Base-by-base conservation (phyloP, 1,140 invertebrate species). In the Drosophila carrolli region DNA sequence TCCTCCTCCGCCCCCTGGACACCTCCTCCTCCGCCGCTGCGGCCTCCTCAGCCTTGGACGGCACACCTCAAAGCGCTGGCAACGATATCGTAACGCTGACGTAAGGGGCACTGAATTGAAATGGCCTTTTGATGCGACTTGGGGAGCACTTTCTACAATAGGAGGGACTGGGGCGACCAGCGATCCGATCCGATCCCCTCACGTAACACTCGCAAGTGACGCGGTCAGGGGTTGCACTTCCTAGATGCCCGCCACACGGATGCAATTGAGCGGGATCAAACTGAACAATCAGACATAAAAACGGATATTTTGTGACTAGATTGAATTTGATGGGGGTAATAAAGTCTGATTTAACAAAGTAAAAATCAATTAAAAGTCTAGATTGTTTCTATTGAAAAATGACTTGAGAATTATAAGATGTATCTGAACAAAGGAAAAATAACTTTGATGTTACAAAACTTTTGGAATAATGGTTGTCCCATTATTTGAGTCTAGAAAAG, bases 51-150 rank as follows among this genome's bases (percentile, higher is more conserved):
- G 47, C 65, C 65, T 68, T 68, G 65, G 70, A 46, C 78, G 71
- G 70, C 71, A 70, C 62, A 81, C 19, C 79, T 82, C 79, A 83
- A 82, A 82, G 68, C 60, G 53, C 38, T 66, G 61, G 37, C 65
- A 67, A 57, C 67, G 43, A 71, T 66, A 63, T 71, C 75, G 75
- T 85, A 88, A 88, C 78, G 77, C 75, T 82, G 82, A 85, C 82
- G 82, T 88, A 85, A 84, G 81, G 81, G 81, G 81, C 61, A 62
- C 63, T 80, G 60, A 75, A 82, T 82, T 82, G 75, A 82, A 82
- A 84, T 72, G 81, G 75, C 80, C 80, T 78, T 75, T 72, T 56
- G 47, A 66, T 66, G 38, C 38, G 47, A 51, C 55, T 61, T 43
- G 59, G 46, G 44, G 46, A 75, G 71, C 68, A 72, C 70, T 79